Base-by-base conservation (phyloP, 1,140 invertebrate species). In the Lepidurus packardi region DNA sequence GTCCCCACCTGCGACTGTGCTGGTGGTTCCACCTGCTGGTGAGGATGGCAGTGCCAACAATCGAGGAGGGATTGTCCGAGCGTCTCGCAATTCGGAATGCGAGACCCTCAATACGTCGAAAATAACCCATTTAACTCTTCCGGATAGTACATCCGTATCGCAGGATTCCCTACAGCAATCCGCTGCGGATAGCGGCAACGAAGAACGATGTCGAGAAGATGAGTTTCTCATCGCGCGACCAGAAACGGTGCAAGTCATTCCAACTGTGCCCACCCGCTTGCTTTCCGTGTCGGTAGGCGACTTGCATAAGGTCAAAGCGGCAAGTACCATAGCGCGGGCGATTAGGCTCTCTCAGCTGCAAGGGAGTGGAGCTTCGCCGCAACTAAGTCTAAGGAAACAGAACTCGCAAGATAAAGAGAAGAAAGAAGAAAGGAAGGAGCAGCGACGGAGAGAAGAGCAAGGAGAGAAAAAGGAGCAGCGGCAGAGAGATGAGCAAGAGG, bases 271-370 rank as follows among this genome's bases (percentile, higher is more conserved):
- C 21, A 77, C 44, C 3, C 45, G 65, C 3, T 43, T 25, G 7
- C 76, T 65, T 16, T 77, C 76, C 43, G 34, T 65, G 8, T 65
- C 76, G 1, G 16, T 77, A 24, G 76, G 45, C 11, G 44, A 53
- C 34, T 45, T 77, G 25, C 76, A 77, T 24, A 74, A 74, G 24
- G 41, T 45, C 74, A 78, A 78, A 74, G 78, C 78, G 73, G 73
- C 78, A 44, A 73, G 43, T 43, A 78, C 34, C 16, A 78, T 75
- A 44, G 78, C 25, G 42, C 43, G 42, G 41, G 78, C 78, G 7
- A 73, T 78, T 25, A 73, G 53, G 24, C 78, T 65, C 21, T 65
- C 53, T 4, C 53, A 65, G 21, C 16, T 65, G 8, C 53, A 65
- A 65, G 53, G 53, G 7, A 16, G 8, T 21, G 53, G 53, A 13